These are phyloP conservation scores for Bombus sylvicola DNA, from an alignment of 1,140 invertebrate genomes.

Conservation along the genomic window DNA sequence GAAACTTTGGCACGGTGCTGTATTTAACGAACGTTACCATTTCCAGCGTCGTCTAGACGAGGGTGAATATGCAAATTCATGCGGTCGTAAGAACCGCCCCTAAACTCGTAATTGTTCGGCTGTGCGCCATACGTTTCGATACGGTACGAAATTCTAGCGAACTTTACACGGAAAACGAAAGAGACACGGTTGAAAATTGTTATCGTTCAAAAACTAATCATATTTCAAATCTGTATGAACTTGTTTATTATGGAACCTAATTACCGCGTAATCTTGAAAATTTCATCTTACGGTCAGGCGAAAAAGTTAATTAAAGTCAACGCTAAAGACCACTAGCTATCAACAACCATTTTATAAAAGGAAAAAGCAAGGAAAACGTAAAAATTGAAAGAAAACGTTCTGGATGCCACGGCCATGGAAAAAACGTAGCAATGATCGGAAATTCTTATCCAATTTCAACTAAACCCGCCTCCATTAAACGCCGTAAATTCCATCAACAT, in stretches of 20 bases:
- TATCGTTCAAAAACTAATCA: no score
- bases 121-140: background rate
- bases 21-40: constrained; percentile 6
- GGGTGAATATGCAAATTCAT: constrained; percentile 15
- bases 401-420: background rate
- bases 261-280: no score
- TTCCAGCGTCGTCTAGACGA: background rate
- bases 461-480: background rate
- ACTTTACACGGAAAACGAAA: background rate
- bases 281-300: no score
- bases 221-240: no score
- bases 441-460: background rate
- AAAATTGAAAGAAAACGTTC: background rate
- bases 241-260: no score
- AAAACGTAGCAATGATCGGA: background rate
- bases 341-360: background rate
- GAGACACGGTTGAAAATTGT: background rate
- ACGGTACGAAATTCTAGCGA: background rate
- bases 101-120: background rate
- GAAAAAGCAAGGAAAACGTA: background rate
- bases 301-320: no score
- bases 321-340: no score
- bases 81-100: background rate
- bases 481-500: background rate
- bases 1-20: background rate